Evolutionary conservation across 2,113 vertebrate genomes (phyloP).

Genomic region (Syrmaticus mikado): DNA sequence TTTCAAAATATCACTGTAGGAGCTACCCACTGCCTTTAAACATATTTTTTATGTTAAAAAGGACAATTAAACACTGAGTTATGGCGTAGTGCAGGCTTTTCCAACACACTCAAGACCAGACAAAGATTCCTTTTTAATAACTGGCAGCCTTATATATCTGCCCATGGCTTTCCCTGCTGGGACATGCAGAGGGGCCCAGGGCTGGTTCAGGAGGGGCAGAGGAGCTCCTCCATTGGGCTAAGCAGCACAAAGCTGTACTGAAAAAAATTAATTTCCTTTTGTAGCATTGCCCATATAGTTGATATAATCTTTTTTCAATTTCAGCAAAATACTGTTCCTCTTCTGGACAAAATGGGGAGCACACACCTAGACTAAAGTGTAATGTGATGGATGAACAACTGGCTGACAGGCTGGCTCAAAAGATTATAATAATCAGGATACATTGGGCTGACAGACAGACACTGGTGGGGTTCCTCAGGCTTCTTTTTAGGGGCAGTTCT

Average conservation of each 20-base stretch:
- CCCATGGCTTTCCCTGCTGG: not conserved
- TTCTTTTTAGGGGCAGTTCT: too few relatives aligned
- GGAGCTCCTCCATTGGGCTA: rapidly evolving
- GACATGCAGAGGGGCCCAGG: rapidly evolving
- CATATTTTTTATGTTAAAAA: not conserved
- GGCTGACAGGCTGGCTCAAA: too few relatives aligned
- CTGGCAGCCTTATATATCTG: rapidly evolving
- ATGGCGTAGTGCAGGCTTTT: rapidly evolving
- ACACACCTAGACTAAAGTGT: too few relatives aligned
- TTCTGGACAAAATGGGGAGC: too few relatives aligned
- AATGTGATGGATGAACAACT: too few relatives aligned
- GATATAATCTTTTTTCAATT: too few relatives aligned
- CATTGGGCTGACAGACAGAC: too few relatives aligned
- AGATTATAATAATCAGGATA: too few relatives aligned
- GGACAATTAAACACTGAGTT: not conserved
- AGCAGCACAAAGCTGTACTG: rapidly evolving
- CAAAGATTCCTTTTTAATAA: not conserved
- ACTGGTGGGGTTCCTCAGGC: too few relatives aligned
- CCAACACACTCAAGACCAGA: rapidly evolving
- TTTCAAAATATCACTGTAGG: not conserved
- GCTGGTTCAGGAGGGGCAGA: not conserved
- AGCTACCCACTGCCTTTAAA: not conserved
- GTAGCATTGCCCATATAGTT: too few relatives aligned
- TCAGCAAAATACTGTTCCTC: too few relatives aligned
- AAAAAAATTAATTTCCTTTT: too few relatives aligned